Evolutionary conservation across 2,888 invertebrate species (phyloP), one percentile per base, ranked within the genome.

Genomic region (Lycophotia porphyrea): DNA sequence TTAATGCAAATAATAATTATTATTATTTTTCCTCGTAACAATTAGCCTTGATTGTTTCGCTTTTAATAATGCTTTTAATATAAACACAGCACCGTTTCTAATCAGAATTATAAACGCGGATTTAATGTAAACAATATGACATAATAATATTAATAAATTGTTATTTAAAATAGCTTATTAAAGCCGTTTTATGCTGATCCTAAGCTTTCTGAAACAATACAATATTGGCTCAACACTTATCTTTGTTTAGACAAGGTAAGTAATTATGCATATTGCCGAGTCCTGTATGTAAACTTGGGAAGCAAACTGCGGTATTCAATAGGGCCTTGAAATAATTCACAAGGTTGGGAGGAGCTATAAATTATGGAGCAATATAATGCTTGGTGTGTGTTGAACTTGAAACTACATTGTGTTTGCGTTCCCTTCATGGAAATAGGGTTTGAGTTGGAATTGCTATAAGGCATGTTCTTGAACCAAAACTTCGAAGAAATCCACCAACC

Each of bases 321-420:
- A 74, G 84, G 73, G 76, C 76, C 83, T 84, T 85, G 82, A 86
- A 89, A 85, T 88, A 83, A 86, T 82, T 88, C 86, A 88, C 87
- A 84, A 80, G 80, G 78, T 85, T 86, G 63, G 68, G 81, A 86
- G 87, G 65, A 71, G 64, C 86, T 55, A 87, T 90, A 88, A 88
- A 88, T 90, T 81, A 72, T 70, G 63, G 49, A 80, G 36, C 61
- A 39, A 55, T 74, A 58, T 60, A 55, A 76, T 55, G 47, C 31
- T 71, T 60, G 27, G 44, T 47, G 7, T 55, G 55, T 70, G 39
- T 63, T 69, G 49, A 49, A 61, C 66, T 58, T 66, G 61, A 55
- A 76, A 67, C 39, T 63, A 7, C 55, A 34, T 61, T 64, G 42
- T 65, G 21, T 27, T 60, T 60, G 44, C 27, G n/a, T 36, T 52